phyloP scores from a whole-genome alignment of 2,888 invertebrate species.

The Gari tellinella region DNA sequence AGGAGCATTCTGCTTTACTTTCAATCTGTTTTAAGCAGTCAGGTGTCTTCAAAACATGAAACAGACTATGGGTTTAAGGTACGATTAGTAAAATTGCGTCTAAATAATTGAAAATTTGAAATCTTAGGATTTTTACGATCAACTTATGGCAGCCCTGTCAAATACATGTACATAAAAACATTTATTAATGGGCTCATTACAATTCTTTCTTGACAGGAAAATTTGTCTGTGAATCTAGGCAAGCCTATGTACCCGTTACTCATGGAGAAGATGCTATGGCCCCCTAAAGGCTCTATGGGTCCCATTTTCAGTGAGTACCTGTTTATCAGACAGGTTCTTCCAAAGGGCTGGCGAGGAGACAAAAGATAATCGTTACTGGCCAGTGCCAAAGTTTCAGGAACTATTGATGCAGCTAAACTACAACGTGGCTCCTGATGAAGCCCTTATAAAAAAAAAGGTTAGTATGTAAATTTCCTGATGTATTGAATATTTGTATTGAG shows the following conservation, averaged over 20 bases:
- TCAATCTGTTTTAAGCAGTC: no score
- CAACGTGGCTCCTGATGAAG: constrained; percentile 71
- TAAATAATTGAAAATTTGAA: no score
- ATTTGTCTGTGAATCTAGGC: constrained; percentile 77
- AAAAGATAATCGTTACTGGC: constrained; percentile 78
- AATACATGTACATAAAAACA: no score
- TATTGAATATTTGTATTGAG: no score
- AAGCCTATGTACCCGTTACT: constrained; percentile 82
- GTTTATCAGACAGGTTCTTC: constrained; percentile 80
- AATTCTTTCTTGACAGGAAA: constrained; percentile 70
- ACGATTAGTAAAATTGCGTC: no score
- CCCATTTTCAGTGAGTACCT: constrained; percentile 83
- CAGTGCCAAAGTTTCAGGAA: constrained; percentile 79
- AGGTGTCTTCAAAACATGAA: no score
- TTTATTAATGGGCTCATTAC: no score
- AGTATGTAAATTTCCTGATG: no score
- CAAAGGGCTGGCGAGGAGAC: constrained; percentile 69
- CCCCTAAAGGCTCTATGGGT: constrained; percentile 82
- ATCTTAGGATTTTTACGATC: no score
- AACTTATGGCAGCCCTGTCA: no score
- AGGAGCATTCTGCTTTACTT: no score
- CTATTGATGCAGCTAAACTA: constrained; percentile 81
- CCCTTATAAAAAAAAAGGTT: constrained; percentile 67
- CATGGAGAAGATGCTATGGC: constrained; percentile 82
- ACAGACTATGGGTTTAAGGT: no score